A percentile compares a stretch with the other conserved stretches of the same genome.
These are phyloP conservation scores for Myotis lucifugus DNA, from an alignment of 2,113 vertebrate species.

Conservation along the genomic window DNA sequence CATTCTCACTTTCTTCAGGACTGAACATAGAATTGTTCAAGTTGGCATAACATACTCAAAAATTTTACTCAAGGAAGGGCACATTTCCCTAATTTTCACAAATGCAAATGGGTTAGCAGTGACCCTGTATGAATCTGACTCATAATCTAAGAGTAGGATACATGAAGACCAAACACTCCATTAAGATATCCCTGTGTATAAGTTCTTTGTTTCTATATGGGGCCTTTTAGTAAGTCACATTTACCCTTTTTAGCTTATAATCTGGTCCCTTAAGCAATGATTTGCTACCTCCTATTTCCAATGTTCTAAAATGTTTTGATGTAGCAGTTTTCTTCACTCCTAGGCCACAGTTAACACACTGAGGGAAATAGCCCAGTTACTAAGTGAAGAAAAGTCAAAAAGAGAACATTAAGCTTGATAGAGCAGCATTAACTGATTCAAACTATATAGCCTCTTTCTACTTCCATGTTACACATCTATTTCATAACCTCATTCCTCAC, in stretches of 20 bases:
- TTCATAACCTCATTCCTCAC: constrained; percentile 44
- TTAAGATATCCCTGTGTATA: neutral
- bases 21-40: neutral
- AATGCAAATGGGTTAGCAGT: constrained; percentile 9
- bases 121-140: constrained; percentile 14
- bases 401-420: neutral
- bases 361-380: neutral
- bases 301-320: constrained; percentile 45
- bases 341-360: neutral
- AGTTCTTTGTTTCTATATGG: neutral
- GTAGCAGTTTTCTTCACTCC: constrained; percentile 15
- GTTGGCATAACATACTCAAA: neutral
- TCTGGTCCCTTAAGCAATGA: constrained; percentile 29
- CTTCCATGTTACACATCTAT: neutral
- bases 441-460: neutral
- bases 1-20: neutral
- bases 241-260: constrained; percentile 26
- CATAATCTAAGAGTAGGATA: constrained; percentile 2
- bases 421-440: neutral
- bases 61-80: neutral
- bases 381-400: constrained; percentile 35
- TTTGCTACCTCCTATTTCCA: constrained; percentile 35
- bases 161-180: neutral
- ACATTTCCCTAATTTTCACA: constrained; percentile 19
- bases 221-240: neutral